Percentiles rank a stretch among this genome's conserved stretches.
phyloP scores from a whole-genome alignment of 2,888 invertebrate genomes.

The Unio delphinus region DNA sequence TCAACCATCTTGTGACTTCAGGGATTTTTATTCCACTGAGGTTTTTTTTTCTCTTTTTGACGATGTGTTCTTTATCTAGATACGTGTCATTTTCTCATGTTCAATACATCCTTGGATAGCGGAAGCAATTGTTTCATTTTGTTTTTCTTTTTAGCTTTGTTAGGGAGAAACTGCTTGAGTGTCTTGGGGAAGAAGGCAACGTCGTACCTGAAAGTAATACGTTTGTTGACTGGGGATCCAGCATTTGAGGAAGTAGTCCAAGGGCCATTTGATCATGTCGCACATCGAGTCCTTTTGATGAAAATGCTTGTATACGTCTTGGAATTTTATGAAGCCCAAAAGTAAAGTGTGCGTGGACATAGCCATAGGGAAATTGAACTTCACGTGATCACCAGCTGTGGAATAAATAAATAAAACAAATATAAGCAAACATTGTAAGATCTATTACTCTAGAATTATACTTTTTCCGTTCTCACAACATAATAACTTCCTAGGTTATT shows the following conservation, averaged over 20 bases:
- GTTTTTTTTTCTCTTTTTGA: too few species aligned
- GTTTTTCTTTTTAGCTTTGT: too few species aligned
- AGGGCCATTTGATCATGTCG: conserved; percentile 74
- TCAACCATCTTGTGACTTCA: too few species aligned
- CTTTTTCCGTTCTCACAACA: too few species aligned
- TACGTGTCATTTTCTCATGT: too few species aligned
- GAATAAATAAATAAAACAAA: background rate
- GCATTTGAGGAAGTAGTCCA: conserved; percentile 76
- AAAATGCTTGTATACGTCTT: conserved; percentile 20
- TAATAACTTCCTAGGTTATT: too few species aligned
- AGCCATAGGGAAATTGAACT: conserved; percentile 48
- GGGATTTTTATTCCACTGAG: too few species aligned
- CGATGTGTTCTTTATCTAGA: too few species aligned
- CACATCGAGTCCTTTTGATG: conserved; percentile 35
- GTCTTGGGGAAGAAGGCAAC: background rate
- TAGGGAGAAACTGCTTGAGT: background rate
- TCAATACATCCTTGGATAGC: too few species aligned
- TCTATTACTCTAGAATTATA: too few species aligned
- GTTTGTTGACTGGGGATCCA: conserved; percentile 21
- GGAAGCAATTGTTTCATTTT: too few species aligned
- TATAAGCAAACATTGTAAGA: too few species aligned
- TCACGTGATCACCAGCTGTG: conserved; percentile 43
- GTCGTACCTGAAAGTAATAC: conserved; percentile 14
- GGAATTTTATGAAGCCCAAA: conserved; percentile 40
- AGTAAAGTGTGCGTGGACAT: conserved; percentile 27